These are phyloP conservation scores for Chelmon rostratus DNA, from an alignment of 2,797 vertebrate species.

Conservation along the genomic window DNA sequence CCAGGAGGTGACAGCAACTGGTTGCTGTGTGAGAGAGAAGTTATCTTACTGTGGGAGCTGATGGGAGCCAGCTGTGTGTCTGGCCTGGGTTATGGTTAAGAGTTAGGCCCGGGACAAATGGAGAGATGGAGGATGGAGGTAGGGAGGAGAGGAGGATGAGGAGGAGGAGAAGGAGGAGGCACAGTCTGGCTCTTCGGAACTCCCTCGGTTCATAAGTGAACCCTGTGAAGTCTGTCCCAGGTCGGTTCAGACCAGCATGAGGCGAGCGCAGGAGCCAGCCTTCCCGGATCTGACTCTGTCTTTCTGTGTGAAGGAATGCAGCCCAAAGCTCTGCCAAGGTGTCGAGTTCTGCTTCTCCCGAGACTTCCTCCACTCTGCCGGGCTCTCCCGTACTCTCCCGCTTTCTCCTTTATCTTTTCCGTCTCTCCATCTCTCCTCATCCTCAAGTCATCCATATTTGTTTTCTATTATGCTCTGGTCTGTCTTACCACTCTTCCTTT, in stretches of 20 bases:
- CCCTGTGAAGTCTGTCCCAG: conserved; percentile 62
- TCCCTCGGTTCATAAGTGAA: conserved; percentile 15
- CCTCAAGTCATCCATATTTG: conserved; percentile 8
- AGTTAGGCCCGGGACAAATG: conserved; percentile 47
- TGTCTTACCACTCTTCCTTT: background rate
- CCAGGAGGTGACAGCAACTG: conserved; percentile 53
- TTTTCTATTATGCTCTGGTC: conserved; percentile 3
- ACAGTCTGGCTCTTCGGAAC: conserved; percentile 58
- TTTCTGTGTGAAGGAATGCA: conserved; percentile 70
- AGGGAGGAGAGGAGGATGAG: conserved; percentile 10
- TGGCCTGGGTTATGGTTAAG: conserved; percentile 54
- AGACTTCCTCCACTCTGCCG: conserved; percentile 47
- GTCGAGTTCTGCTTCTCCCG: conserved; percentile 47
- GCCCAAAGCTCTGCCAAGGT: conserved; percentile 68
- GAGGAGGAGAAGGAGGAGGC: conserved; percentile 18
- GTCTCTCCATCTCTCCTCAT: conserved; percentile 12
- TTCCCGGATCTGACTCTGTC: conserved; percentile 64
- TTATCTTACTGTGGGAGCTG: conserved; percentile 65
- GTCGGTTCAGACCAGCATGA: conserved; percentile 52
- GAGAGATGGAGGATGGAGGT: conserved; percentile 40
- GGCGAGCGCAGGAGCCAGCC: conserved; percentile 49
- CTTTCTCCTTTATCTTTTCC: conserved; percentile 25
- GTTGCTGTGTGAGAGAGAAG: conserved; percentile 58
- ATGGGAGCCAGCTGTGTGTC: conserved; percentile 78
- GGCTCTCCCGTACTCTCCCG: conserved; percentile 15